Percentiles rank a stretch among this genome's conserved stretches.
phyloP scores from a whole-genome alignment of 2,888 invertebrate genomes.

The Rotaria socialis region DNA sequence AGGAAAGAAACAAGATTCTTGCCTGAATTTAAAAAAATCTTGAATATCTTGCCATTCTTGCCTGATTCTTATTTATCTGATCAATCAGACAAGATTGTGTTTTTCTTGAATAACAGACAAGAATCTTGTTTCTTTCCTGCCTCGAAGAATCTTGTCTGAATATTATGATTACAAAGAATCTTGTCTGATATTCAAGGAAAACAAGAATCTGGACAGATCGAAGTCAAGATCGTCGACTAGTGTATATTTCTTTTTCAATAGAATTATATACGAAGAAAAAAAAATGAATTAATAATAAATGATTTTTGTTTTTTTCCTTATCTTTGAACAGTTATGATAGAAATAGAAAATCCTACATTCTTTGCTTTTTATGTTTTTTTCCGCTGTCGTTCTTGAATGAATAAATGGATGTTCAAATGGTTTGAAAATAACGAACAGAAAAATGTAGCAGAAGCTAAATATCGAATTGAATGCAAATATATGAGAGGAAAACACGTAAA shows the following conservation, averaged over 20 bases:
- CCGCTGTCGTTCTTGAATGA: slow-evolving; percentile 77
- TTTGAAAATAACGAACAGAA: not conserved
- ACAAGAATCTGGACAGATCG: too few species aligned
- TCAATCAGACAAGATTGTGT: too few species aligned
- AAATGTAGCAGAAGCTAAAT: slow-evolving; percentile 2
- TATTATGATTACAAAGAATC: too few species aligned
- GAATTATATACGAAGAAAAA: slow-evolving; percentile 1
- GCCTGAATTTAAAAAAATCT: too few species aligned
- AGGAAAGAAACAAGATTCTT: too few species aligned
- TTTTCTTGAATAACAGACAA: too few species aligned
- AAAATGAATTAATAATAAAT: not conserved
- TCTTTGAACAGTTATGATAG: not conserved
- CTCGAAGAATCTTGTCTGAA: too few species aligned
- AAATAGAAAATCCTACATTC: slow-evolving; percentile 20
- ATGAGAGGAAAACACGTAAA: not conserved
- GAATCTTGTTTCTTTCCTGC: too few species aligned
- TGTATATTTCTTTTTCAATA: not conserved
- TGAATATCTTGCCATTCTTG: too few species aligned
- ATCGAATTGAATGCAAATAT: not conserved
- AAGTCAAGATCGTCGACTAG: too few species aligned
- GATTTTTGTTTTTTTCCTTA: not conserved
- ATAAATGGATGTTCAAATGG: slow-evolving; percentile 83
- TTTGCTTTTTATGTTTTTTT: not conserved
- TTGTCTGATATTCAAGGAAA: too few species aligned
- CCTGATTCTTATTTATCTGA: too few species aligned